Base-by-base conservation (phyloP, 2,113 vertebrate species). In the Anseranas semipalmata region DNA sequence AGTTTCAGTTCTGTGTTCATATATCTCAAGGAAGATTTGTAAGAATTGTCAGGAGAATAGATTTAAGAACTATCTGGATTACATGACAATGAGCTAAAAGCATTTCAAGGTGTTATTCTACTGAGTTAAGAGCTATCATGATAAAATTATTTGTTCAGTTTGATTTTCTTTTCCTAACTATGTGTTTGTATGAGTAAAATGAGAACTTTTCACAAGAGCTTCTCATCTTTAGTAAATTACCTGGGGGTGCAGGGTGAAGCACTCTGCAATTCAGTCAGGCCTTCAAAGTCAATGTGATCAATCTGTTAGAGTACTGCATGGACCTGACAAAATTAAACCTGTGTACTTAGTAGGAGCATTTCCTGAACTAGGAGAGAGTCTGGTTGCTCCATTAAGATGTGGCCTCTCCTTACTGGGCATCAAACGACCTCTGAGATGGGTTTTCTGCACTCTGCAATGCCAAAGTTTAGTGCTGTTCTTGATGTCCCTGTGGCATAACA, bases 341-440 rank as follows among this genome's bases (percentile, higher is more conserved):
- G 15, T 52, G n/a, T 45, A 16, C 14, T 27, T 65, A 60, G 12
- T 24, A 28, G 7, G 4, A 93, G 21, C 14, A 73, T 28, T 45
- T 72, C 10, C 50, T 85, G 24, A 87, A 70, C 2, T 12, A 46
- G 4, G 17, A 46, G 39, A 65, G 48, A 70, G 17, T 8, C 15
- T 78, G 18, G 7, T 16, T 63, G 27, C 13, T 33, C 30, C 52
- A 0, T 53, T 71, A 75, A 74, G 43, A 27, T 18, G 8, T 25
- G 5, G 1, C 1, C 35, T 87, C 28, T 71, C 46, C 13, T 43
- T 53, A 10, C 1, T 43, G 2, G 4, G 2, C 21, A 46, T 75
- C 48, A 84, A 15, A 80, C 37, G 19, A 72, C 43, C 21, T 73
- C 48, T 60, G 32, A 80, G 41, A 8, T n/a, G 15, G 12, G 16